These are phyloP conservation scores for Empidonax alnorum DNA, from an alignment of 2,113 vertebrate species.

Conservation along the genomic window DNA sequence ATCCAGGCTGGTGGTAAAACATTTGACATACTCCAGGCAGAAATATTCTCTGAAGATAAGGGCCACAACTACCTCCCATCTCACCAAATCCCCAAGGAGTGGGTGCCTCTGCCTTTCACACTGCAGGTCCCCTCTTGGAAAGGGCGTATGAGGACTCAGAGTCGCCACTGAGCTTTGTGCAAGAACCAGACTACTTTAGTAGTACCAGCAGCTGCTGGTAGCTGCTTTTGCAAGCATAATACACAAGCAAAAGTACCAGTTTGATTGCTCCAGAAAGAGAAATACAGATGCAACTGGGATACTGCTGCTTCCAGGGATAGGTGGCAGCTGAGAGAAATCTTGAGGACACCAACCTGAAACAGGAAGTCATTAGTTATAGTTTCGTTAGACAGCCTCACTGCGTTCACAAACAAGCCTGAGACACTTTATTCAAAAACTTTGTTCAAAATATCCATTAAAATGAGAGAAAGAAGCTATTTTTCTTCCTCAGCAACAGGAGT, in stretches of 20 bases:
- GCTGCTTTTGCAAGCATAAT: background rate
- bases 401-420: background rate
- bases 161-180: background rate
- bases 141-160: rapidly evolving
- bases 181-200: background rate
- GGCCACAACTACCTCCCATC: background rate
- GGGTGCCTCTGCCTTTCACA: background rate
- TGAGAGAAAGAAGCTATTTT: background rate
- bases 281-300: background rate
- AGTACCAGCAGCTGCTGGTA: background rate
- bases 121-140: background rate
- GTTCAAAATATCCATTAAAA: background rate
- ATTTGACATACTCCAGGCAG: background rate
- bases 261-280: background rate
- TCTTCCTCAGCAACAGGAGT: background rate
- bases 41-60: background rate
- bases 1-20: background rate
- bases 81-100: background rate
- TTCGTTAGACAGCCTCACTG: background rate
- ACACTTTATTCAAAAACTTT: background rate
- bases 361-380: background rate
- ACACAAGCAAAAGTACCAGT: background rate
- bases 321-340: background rate
- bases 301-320: background rate
- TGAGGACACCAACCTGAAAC: background rate